Evolutionary conservation across 2,797 vertebrate genomes (phyloP).

Genomic region (Macrochelys suwanniensis): DNA sequence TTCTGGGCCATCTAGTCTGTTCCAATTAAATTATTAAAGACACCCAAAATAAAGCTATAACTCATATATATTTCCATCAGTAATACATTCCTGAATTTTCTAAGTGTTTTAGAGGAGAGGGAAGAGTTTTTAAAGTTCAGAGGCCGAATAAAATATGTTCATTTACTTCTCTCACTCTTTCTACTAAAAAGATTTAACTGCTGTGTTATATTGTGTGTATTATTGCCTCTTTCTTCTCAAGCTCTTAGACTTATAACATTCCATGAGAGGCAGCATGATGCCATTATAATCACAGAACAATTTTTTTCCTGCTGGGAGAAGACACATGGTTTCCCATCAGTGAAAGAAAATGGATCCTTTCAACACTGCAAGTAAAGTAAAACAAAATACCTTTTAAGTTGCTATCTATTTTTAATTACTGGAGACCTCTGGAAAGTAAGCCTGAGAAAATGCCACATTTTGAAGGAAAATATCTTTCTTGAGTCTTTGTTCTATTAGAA

Average conservation of each 20-base stretch:
- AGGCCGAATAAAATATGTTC: not conserved
- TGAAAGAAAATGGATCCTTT: conserved; percentile 66
- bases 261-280: conserved; percentile 36
- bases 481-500: conserved; percentile 18
- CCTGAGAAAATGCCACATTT: not conserved
- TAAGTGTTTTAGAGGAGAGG: not conserved
- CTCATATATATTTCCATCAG: not conserved
- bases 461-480: not conserved
- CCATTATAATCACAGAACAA: conserved; percentile 63
- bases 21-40: not conserved
- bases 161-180: not conserved
- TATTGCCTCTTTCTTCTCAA: conserved; percentile 24
- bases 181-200: conserved; percentile 30
- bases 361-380: conserved; percentile 24
- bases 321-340: conserved; percentile 37
- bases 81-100: not conserved
- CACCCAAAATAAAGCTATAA: not conserved
- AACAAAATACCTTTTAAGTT: conserved; percentile 41
- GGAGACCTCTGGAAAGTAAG: conserved; percentile 11
- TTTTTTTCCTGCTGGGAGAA: conserved; percentile 68
- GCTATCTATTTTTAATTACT: conserved; percentile 63
- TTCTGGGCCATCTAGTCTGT: not conserved
- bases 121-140: not conserved
- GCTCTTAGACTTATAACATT: conserved; percentile 15
- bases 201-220: not conserved